Evolutionary conservation across 2,113 vertebrate species (phyloP).

Genomic region (Podarcis muralis): DNA sequence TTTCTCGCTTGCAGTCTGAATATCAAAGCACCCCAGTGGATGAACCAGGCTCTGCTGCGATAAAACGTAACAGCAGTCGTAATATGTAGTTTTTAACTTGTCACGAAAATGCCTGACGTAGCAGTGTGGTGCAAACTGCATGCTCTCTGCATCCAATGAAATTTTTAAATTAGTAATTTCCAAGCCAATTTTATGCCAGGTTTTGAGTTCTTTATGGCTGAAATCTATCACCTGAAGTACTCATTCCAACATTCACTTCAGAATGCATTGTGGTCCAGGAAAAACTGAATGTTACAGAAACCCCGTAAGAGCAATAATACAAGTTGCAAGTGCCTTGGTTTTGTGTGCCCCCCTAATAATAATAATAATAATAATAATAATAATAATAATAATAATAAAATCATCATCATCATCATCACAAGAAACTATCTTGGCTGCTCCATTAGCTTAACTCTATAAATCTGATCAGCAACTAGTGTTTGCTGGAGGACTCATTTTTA

Average conservation of each 20-base stretch:
- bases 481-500: background rate
- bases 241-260: conserved; percentile 25
- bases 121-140: background rate
- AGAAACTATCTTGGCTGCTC: background rate
- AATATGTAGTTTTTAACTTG: conserved; percentile 2
- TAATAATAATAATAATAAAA: no score
- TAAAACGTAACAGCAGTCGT: background rate
- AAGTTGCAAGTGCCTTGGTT: background rate
- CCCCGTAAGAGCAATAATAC: background rate
- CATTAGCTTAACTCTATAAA: no score
- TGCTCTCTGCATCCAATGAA: conserved; percentile 7
- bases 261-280: conserved; percentile 26
- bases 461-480: background rate
- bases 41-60: background rate
- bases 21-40: background rate
- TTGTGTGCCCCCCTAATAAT: no score
- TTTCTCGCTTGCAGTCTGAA: background rate
- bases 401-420: no score
- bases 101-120: background rate
- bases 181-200: background rate
- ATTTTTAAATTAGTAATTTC: background rate
- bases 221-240: conserved; percentile 27
- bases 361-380: no score
- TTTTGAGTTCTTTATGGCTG: conserved; percentile 21
- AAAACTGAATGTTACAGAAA: conserved; percentile 34